A percentile compares a stretch with the other conserved stretches of the same genome.
phyloP scores from a whole-genome alignment of 2,113 vertebrate species.

The Syngnathus typhle region DNA sequence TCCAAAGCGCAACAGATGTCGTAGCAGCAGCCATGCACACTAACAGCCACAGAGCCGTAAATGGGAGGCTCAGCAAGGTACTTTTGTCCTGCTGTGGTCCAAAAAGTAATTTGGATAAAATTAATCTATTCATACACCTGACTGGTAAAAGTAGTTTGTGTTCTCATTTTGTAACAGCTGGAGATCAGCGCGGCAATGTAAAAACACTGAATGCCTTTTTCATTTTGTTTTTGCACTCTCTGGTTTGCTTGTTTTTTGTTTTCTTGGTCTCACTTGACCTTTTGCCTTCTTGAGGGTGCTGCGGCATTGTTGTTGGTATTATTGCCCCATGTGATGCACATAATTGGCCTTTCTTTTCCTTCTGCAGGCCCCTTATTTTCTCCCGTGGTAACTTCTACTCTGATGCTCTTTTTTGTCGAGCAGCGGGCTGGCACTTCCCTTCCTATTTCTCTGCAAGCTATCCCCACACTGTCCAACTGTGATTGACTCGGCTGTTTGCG shows the following conservation, averaged over 20 bases:
- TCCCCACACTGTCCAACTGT: constrained; percentile 38
- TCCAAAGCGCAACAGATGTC: constrained; percentile 21
- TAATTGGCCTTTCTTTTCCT: constrained; percentile 60
- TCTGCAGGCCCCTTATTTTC: constrained; percentile 27
- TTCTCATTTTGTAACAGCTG: constrained; percentile 18
- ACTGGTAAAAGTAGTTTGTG: constrained; percentile 9
- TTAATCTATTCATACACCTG: constrained; percentile 7
- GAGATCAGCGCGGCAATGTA: constrained; percentile 1
- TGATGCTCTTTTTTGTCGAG: constrained; percentile 53
- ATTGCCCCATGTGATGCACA: constrained; percentile 43
- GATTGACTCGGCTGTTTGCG: constrained; percentile 40
- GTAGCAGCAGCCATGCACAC: background rate
- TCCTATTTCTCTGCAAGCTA: constrained; percentile 40
- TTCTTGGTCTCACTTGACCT: constrained; percentile 60
- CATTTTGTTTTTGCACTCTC: constrained; percentile 36
- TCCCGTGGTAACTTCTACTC: constrained; percentile 48
- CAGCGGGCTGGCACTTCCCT: constrained; percentile 37
- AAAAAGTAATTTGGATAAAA: background rate
- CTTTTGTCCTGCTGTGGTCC: background rate
- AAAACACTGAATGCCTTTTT: constrained; percentile 29
- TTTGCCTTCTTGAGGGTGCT: constrained; percentile 35
- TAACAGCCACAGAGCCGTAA: background rate
- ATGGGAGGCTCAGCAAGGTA: background rate
- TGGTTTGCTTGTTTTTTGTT: constrained; percentile 39
- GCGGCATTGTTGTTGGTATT: constrained; percentile 41